Base-by-base conservation (phyloP, 2,113 vertebrate species). In the Pygoscelis antarcticus region DNA sequence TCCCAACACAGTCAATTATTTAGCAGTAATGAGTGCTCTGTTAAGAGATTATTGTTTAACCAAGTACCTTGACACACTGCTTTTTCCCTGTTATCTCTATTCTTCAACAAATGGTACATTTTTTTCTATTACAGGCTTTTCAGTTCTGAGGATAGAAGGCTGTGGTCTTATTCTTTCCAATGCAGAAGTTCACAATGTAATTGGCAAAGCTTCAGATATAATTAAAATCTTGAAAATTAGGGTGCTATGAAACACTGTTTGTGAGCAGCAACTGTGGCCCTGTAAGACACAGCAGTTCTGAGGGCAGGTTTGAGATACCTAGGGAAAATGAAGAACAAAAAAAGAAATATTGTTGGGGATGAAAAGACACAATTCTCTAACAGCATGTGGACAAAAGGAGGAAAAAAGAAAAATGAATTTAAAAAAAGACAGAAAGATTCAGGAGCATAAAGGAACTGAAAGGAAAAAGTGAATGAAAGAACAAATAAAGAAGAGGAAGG, bases 1-100 rank as follows among this genome's bases (percentile, higher is more conserved):
- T 97, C 79, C 79, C 91, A 97, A 97, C 84, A 97, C 91, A 97
- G 90, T 96, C 93, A 97, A 95, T 98, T 98, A 98, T 97, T 98
- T 96, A 97, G 87, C 90, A 76, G 93, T 93, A 95, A 97, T 97
- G 94, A 98, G 92, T 36, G 86, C 94, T 95, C 84, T 90, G 83
- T 94, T 94, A 96, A 93, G 94, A 97, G 96, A 97, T 97, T 96
- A 97, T 89, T 97, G 87, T 97, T 94, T 96, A 97, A 97, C 93
- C 88, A 97, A 95, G 94, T 95, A 96, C 94, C 95, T 96, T 96
- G 92, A 96, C 85, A 98, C 92, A 92, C 54, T 96, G 93, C 85
- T 89, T 97, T 96, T 66, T 20, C 70, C 70, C 79, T 58, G 72
- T 87, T 96, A 93, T 94, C 82, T 94, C 94, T 95, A 91, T 92